Base-by-base conservation (phyloP, 2,113 vertebrate genomes). In the Perca flavescens region DNA sequence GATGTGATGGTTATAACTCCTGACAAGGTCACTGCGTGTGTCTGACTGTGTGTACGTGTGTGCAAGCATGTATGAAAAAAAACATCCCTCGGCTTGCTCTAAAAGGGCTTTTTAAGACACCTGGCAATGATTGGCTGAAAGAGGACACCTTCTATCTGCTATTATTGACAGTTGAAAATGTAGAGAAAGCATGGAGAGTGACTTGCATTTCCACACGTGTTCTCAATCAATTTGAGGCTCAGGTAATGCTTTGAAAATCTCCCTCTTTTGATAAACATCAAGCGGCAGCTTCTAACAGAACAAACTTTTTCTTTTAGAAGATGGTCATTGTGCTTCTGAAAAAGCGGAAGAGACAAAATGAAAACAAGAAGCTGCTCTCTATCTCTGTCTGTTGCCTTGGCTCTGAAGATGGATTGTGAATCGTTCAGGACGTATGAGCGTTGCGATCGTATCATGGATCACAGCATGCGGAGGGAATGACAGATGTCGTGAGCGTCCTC, bases 361-460 rank as follows among this genome's bases (percentile, higher is more conserved):
- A 60, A 85, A 88, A 80, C 74, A 77, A 77, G 86, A 84, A 77
- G 28, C 65, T 0, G 1, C 28, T 74, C 19, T 46, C 36, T 75
- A 36, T 63, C 52, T 10, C 79, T 71, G 82, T 79, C 79, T 81
- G 58, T 80, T 78, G 60, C 72, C 73, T 65, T 36, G 75, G 74
- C 80, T 88, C 63, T 79, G 58, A 72, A 89, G 90, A 94, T 91
- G 90, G 88, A 94, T 93, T 70, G 88, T 82, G 81, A 88, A 70
- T 82, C 28, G 67, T 83, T 79, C 87, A 46, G 80, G 88, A 91
- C 63, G 61, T 89, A 85, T 81, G 89, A 87, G 79, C 72, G 49
- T 54, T 75, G 86, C 63, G 53, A 92, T 92, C 88, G 86, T 88
- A 86, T 89, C 90, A 87, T 88, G 91, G 89, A 92, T 93, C 90